These are phyloP conservation scores for Plecotus auritus DNA, from an alignment of 2,113 vertebrate species.

Conservation along the genomic window DNA sequence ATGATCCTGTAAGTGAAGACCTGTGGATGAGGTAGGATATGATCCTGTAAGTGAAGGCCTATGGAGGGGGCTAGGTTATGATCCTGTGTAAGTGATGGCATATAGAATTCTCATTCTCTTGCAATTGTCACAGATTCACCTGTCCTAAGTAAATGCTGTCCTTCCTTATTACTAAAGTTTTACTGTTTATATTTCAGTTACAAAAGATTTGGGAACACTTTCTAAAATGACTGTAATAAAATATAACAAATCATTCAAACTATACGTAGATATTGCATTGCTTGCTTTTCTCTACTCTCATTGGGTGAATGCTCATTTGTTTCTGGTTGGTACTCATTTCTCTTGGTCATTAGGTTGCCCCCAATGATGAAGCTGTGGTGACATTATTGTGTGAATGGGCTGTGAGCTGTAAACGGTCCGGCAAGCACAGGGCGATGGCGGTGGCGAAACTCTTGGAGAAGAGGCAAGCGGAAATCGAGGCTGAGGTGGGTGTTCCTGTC, in stretches of 20 bases:
- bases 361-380: constrained; percentile 74
- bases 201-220: background rate
- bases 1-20: too few species aligned
- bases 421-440: constrained; percentile 81
- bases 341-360: constrained; percentile 66
- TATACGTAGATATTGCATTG: rapidly evolving
- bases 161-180: background rate
- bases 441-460: constrained; percentile 84
- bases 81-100: background rate
- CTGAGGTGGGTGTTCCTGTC: constrained; percentile 76
- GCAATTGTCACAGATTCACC: background rate
- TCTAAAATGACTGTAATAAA: background rate
- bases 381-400: constrained; percentile 82
- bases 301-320: background rate
- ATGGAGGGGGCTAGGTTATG: background rate
- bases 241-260: background rate
- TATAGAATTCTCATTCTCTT: background rate
- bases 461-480: constrained; percentile 81
- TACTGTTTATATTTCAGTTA: background rate
- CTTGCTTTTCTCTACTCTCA: background rate
- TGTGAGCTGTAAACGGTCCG: constrained; percentile 79
- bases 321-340: background rate
- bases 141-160: background rate
- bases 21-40: too few species aligned
- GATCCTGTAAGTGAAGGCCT: too few species aligned